Evolutionary conservation across 1,140 invertebrate species (phyloP), one percentile per base, ranked within the genome.

Genomic region (Aradophagus sp.): DNA sequence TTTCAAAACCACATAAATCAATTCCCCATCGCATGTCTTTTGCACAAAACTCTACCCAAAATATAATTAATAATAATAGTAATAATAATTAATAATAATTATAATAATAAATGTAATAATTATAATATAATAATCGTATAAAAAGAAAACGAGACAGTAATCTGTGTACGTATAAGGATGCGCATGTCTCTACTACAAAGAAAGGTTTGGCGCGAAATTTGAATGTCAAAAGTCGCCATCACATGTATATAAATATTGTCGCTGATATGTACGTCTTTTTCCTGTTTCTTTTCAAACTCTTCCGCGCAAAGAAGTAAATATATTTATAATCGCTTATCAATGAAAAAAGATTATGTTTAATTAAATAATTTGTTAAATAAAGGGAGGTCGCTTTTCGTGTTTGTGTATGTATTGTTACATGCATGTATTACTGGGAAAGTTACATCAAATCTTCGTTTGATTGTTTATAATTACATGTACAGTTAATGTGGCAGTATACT

Each of bases 231-330:
- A 15, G 53, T 58, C 42, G 55, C 55, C 55, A 59, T 59, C 55
- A 59, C 55, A 58, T 39, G 35, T 48, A 10, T 61, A 62, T 62
- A 52, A 62, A 62, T 52, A 52, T 62, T 62, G 39, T 63, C 59
- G 59, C 48, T 63, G 58, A 62, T 62, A 63, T 53, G 59, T 53
- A 63, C 47, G 47, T 63, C 29, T 38, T 8, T 47, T 16, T 47
- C 38, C n/a, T n/a, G n/a, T 38, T 31, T 39, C 31, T 10, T 29
- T 5, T 29, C 7, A 32, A 53, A 53, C 20, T 47, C 23, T 56
- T 45, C 14, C 23, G 20, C 50, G 26, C 50, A 41, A 53, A 41
- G n/a, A 19, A 26, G 26, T 32, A 53, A 20, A 52, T 19, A 52
- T 52, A 52, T 52, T 19, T 7, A 36, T 53, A 12, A 53, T 53